Evolutionary conservation across 2,113 vertebrate species (phyloP).

Genomic region (Scatophagus argus): DNA sequence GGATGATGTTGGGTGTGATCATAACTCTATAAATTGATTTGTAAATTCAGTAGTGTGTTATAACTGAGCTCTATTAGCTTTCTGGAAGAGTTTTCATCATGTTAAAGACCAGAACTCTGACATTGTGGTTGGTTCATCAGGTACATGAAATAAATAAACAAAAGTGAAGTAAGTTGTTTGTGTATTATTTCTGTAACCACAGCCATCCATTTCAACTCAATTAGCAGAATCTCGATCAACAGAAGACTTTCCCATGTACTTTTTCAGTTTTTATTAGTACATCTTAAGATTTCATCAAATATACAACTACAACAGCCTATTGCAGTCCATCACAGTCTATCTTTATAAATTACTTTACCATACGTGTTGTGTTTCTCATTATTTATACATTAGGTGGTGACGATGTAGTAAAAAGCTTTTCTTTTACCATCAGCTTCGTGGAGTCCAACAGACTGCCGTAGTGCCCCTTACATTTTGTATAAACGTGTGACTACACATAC

Average conservation of each 20-base stretch:
- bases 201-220: not conserved
- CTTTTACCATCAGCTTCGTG: conserved; percentile 31
- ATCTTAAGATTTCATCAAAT: conserved; percentile 51
- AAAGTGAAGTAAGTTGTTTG: not conserved
- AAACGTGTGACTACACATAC: conserved; percentile 53
- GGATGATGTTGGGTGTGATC: not conserved
- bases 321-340: conserved; percentile 55
- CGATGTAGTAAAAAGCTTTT: conserved; percentile 66
- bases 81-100: not conserved
- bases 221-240: not conserved
- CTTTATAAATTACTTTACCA: conserved; percentile 45
- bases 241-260: not conserved
- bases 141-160: not conserved
- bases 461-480: conserved; percentile 30
- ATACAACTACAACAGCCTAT: conserved; percentile 60
- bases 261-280: conserved; percentile 66
- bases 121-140: not conserved
- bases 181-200: not conserved
- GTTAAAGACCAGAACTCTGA: not conserved
- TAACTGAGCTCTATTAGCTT: not conserved
- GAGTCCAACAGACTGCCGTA: conserved; percentile 27
- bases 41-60: not conserved
- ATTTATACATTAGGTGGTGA: conserved; percentile 53
- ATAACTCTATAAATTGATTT: not conserved
- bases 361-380: conserved; percentile 30